A percentile compares a stretch with the other conserved stretches of the same genome.
phyloP scores from a whole-genome alignment of 2,113 vertebrate species.

The Panurus biarmicus region DNA sequence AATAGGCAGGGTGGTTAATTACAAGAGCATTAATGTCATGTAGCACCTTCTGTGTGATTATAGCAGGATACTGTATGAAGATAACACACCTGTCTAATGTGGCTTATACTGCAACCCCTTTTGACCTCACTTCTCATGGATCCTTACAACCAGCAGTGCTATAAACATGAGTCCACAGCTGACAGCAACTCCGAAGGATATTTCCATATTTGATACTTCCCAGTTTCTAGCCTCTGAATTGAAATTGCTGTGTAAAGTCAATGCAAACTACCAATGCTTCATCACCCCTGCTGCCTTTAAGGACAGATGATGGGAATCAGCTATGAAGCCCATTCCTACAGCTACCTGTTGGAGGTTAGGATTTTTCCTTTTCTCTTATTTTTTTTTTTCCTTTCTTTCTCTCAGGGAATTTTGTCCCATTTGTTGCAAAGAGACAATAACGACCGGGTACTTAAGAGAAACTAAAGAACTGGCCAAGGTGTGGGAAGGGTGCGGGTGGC shows the following conservation, averaged over 20 bases:
- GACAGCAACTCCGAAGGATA: background rate
- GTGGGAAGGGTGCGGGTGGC: background rate
- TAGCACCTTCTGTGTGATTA: background rate
- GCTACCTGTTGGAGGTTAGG: background rate
- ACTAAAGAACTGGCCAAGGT: background rate
- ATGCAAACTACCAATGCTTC: background rate
- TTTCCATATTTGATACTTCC: background rate
- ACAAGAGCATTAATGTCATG: background rate
- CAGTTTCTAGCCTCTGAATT: background rate
- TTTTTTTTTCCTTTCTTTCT: background rate
- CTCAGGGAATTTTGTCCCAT: background rate
- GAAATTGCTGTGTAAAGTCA: background rate
- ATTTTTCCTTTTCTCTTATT: background rate
- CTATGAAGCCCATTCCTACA: background rate
- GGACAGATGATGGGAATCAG: background rate
- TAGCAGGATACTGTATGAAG: background rate
- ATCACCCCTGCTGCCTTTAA: background rate
- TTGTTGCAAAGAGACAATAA: background rate
- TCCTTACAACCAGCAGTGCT: background rate
- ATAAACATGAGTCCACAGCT: accelerated
- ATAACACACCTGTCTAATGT: background rate
- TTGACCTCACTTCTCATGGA: background rate
- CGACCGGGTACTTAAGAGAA: accelerated
- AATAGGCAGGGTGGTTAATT: background rate
- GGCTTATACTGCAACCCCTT: background rate